Evolutionary conservation across 2,888 invertebrate genomes (phyloP), one percentile per base, ranked within the genome.

Genomic region (Osmoderma eremita): DNA sequence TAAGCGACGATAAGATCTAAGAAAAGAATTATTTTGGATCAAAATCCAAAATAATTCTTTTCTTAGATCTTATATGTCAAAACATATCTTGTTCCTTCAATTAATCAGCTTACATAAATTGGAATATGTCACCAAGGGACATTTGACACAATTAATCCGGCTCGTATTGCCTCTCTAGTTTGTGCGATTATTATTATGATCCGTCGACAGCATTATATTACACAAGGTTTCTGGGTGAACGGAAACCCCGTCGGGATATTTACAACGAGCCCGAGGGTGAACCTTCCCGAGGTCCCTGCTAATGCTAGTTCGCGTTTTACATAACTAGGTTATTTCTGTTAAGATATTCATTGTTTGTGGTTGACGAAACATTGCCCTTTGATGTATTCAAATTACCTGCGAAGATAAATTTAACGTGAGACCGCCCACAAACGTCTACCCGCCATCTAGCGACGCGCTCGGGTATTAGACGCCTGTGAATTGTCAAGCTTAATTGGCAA

Each of bases 351-450:
- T 45, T 61, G 45, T 48, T 61, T 30, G 45, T 45, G 24, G 30
- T 42, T 45, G 24, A 18, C 30, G 17, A 45, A 10, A 45, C 17
- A 61, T 30, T 4, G 48, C 30, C n/a, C 58, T 61, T 61, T 61
- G 45, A 61, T 61, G 45, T 45, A 45, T 61, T 61, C 45, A 61
- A 61, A 61, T 61, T 61, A 61, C 42, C 24, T 42, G 5, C 22
- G 24, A 48, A 24, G 15, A 45, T 61, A 30, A 61, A 61, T 45
- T 61, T 45, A 30, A 36, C 22, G 24, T 30, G 45, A 61, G 24
- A 30, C 45, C 45, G 24, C 42, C 53, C 38, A 36, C 53, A 38
- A 53, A 53, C 18, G 38, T 53, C 38, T 13, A 53, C 17, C 13
- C 17, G 10, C 18, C 12, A 36, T 53, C 53, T 18, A 53, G 36